A percentile compares a stretch with the other conserved stretches of the same genome.
phyloP scores from a whole-genome alignment of 2,888 invertebrate genomes.

The Habrosyne pyritoides region DNA sequence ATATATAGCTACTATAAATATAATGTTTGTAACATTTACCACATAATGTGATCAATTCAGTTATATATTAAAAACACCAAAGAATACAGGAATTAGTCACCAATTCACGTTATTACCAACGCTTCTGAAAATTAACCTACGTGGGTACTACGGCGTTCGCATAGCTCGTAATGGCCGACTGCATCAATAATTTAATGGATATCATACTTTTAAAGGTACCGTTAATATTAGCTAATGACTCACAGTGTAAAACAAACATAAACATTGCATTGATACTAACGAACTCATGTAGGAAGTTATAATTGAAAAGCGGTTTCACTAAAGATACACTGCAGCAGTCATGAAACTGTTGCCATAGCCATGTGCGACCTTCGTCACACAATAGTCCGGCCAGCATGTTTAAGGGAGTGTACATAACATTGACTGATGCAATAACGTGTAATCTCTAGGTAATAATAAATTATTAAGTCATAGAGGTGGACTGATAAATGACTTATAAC shows the following conservation, averaged over 20 bases:
- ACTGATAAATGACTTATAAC: background rate
- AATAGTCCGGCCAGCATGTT: slow-evolving; percentile 61
- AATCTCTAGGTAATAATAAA: slow-evolving; percentile 13
- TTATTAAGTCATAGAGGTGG: slow-evolving; percentile 8
- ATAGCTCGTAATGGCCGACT: background rate
- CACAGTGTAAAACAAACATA: background rate
- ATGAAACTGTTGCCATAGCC: slow-evolving; percentile 45
- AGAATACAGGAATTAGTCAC: background rate
- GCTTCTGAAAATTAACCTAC: background rate
- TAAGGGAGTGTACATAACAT: slow-evolving; percentile 58
- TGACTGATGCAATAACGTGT: slow-evolving; percentile 24
- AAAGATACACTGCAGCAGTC: slow-evolving; percentile 25
- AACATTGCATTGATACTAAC: slow-evolving; percentile 1
- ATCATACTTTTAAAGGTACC: background rate
- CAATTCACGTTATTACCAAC: background rate
- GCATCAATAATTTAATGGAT: background rate
- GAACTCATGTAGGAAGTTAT: slow-evolving; percentile 9
- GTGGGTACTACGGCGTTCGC: background rate
- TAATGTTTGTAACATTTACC: no score
- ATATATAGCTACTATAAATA: background rate
- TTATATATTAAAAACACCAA: background rate
- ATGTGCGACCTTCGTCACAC: slow-evolving; percentile 70
- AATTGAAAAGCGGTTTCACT: slow-evolving; percentile 17
- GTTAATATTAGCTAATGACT: background rate
- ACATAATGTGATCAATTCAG: no score